These are phyloP conservation scores for Hypanus sabinus DNA, from an alignment of 2,113 vertebrate species.

Conservation along the genomic window DNA sequence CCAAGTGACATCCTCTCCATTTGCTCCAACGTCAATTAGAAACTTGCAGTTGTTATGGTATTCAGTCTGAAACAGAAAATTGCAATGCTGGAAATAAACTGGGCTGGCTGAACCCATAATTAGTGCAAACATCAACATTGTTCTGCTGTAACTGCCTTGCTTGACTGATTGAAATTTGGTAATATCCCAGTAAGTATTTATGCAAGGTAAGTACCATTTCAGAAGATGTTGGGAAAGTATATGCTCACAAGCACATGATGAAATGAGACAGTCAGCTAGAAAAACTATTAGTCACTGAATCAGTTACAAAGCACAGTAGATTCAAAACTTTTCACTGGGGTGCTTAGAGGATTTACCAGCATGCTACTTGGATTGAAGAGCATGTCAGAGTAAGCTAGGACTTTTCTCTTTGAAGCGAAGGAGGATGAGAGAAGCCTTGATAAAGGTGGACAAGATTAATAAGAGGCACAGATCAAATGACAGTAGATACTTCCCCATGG, in stretches of 20 bases:
- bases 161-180: background rate
- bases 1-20: constrained; percentile 85
- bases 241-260: background rate
- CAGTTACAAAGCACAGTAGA: background rate
- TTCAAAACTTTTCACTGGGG: background rate
- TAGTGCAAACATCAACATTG: constrained; percentile 8
- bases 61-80: constrained; percentile 61
- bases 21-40: constrained; percentile 77
- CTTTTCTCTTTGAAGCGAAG: too few relatives aligned
- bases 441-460: too few relatives aligned
- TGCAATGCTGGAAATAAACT: background rate
- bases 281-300: background rate
- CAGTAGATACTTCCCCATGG: too few relatives aligned
- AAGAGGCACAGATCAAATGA: too few relatives aligned
- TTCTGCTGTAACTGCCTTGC: background rate
- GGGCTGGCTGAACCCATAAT: background rate
- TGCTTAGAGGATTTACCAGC: too few relatives aligned
- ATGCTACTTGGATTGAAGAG: too few relatives aligned
- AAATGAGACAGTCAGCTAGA: background rate
- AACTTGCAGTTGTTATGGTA: constrained; percentile 98
- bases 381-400: too few relatives aligned
- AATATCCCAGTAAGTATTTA: background rate
- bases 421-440: too few relatives aligned
- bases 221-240: background rate
- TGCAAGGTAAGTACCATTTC: background rate